These are phyloP conservation scores for Camelus dromedarius DNA, from an alignment of 2,113 vertebrate species.

Conservation along the genomic window DNA sequence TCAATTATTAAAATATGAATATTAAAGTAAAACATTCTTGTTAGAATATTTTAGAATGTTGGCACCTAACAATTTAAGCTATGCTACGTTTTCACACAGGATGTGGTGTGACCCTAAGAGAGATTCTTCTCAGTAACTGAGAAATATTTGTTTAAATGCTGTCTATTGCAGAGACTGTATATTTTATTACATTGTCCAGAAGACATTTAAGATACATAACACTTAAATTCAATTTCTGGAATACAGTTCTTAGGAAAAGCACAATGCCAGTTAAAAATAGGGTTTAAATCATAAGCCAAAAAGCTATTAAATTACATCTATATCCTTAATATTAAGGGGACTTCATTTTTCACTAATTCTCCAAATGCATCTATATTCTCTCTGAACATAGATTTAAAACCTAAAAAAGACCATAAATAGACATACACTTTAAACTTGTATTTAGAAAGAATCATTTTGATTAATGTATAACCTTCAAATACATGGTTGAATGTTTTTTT, in stretches of 20 bases:
- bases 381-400: background rate
- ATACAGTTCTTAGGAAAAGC: background rate
- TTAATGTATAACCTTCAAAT: constrained; percentile 55
- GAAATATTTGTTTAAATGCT: background rate
- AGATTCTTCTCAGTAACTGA: background rate
- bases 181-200: constrained; percentile 22
- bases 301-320: background rate
- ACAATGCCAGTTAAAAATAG: background rate
- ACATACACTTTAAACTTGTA: background rate
- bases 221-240: background rate
- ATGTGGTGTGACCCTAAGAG: background rate
- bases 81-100: background rate
- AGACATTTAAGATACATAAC: background rate
- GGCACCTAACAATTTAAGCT: background rate
- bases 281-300: background rate
- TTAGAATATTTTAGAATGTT: background rate
- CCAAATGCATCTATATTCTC: background rate
- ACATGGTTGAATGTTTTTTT: constrained; percentile 48
- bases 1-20: constrained; percentile 25
- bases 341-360: background rate
- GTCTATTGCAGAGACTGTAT: background rate
- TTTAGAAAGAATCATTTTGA: constrained; percentile 54
- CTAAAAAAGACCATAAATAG: background rate
- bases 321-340: background rate
- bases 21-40: background rate